phyloP scores from a whole-genome alignment of 2,888 invertebrate species.

The Neoscelio sp. region DNA sequence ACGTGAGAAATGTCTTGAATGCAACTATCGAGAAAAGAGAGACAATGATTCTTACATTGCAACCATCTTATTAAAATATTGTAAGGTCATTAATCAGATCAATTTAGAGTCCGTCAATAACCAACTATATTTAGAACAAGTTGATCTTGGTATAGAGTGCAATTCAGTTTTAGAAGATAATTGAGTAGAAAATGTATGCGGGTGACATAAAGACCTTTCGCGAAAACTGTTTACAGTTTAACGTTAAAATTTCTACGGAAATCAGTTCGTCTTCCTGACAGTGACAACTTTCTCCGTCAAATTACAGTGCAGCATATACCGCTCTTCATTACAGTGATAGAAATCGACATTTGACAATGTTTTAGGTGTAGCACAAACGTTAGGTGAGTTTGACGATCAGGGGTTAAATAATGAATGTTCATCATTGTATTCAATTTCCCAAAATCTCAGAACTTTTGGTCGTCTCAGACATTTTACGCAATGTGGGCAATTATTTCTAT shows the following conservation, averaged over 20 bases:
- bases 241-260: background rate
- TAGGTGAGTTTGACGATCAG: conserved; percentile 17
- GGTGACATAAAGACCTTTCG: background rate
- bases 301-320: background rate
- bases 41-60: no score
- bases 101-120: background rate
- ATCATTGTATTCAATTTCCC: no score
- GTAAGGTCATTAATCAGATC: background rate
- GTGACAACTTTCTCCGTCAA: background rate
- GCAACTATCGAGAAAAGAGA: no score
- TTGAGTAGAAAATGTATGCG: background rate
- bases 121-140: background rate
- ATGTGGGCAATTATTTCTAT: no score
- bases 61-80: no score
- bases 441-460: no score
- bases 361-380: background rate
- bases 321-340: conserved; percentile 5
- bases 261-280: conserved; percentile 8
- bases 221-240: background rate
- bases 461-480: no score
- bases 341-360: background rate
- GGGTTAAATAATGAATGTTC: no score
- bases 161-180: background rate
- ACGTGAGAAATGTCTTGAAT: no score
- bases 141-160: background rate